phyloP scores from a whole-genome alignment of 2,797 vertebrate species.

The Chloroceryle amazona region DNA sequence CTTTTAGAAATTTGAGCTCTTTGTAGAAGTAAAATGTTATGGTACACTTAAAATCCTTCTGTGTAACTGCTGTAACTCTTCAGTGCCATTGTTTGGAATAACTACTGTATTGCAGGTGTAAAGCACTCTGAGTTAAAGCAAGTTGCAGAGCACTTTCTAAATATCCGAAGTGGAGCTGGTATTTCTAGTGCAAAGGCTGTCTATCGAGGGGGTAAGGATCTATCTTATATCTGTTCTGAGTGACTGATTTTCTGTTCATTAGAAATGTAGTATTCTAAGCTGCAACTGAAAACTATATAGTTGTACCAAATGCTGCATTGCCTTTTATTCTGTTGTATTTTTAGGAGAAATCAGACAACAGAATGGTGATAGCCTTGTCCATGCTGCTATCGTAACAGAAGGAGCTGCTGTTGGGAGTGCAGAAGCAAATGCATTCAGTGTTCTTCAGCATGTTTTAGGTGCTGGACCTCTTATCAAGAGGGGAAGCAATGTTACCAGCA shows the following conservation, averaged over 20 bases:
- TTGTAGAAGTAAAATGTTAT: not conserved
- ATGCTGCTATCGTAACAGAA: slow-evolving; percentile 90
- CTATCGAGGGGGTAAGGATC: slow-evolving; percentile 89
- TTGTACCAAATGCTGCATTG: not conserved
- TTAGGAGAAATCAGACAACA: slow-evolving; percentile 90
- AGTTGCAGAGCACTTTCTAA: slow-evolving; percentile 89
- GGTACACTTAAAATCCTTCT: not conserved
- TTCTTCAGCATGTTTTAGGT: slow-evolving; percentile 93
- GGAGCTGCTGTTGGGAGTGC: slow-evolving; percentile 80
- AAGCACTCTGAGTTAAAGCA: slow-evolving; percentile 89
- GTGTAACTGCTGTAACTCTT: not conserved
- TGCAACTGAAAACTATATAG: not conserved
- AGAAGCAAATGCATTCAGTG: slow-evolving; percentile 89
- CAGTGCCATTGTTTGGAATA: not conserved
- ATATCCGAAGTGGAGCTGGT: slow-evolving; percentile 84
- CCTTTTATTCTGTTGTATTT: not conserved
- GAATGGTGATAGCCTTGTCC: slow-evolving; percentile 84
- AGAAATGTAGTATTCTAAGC: not conserved
- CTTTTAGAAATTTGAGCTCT: not conserved
- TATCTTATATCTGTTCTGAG: not conserved
- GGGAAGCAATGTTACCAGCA: slow-evolving; percentile 85
- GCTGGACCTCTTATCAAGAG: slow-evolving; percentile 92
- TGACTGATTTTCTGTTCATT: not conserved
- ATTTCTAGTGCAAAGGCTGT: slow-evolving; percentile 80
- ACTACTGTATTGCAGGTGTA: slow-evolving; percentile 82